phyloP scores from a whole-genome alignment of 2,797 vertebrate species.

The Passerculus sandwichensis region DNA sequence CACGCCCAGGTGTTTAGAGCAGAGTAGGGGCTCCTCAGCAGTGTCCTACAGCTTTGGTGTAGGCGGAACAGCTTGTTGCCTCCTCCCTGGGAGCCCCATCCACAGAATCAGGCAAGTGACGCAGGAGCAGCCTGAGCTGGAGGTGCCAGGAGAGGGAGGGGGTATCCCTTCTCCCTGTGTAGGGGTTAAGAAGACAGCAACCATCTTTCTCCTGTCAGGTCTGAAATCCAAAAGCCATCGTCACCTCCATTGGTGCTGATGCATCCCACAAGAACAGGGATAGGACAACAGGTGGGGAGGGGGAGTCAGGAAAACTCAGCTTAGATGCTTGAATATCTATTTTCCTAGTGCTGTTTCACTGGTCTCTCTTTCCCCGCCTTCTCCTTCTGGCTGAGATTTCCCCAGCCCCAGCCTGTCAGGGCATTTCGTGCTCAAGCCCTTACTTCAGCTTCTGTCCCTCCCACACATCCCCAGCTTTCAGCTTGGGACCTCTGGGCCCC shows the following conservation, averaged over 20 bases:
- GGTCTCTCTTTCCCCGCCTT: neutral
- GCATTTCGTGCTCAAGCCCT: neutral
- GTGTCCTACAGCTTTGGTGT: neutral
- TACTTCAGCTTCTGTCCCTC: neutral
- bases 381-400: neutral
- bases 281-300: rapidly evolving
- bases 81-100: neutral
- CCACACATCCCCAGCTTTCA: neutral
- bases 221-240: neutral
- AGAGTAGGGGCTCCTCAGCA: neutral
- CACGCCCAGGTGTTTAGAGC: neutral
- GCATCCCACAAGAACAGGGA: neutral
- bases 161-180: neutral
- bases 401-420: rapidly evolving
- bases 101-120: neutral
- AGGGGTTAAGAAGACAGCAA: neutral
- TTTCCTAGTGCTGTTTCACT: neutral
- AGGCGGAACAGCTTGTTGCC: neutral
- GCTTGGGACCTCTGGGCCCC: neutral
- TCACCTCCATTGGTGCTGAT: neutral
- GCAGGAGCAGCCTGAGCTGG: neutral
- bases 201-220: neutral
- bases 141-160: rapidly evolving
- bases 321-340: neutral
- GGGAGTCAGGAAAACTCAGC: neutral